Base-by-base conservation (phyloP, 2,113 vertebrate species). In the Desmodus rotundus region DNA sequence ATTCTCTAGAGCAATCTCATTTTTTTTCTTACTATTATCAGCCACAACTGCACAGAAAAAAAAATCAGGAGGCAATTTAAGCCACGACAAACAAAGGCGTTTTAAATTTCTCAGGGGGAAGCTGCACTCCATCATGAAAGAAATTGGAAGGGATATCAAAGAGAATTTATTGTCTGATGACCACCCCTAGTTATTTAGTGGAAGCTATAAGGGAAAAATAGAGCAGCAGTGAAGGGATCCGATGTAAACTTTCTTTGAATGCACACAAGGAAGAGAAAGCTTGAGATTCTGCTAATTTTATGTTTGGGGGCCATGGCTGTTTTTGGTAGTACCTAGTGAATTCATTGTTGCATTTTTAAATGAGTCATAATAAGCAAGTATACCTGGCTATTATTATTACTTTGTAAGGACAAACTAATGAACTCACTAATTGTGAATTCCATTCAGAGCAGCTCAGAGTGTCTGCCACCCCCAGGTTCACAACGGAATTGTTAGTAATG, bases 51-150 rank as follows among this genome's bases (percentile, higher is more conserved):
- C 74, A 45, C 70, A 61, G 38, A 5, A 1, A 12, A 54, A 11
- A 56, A 70, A 82, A 81, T 68, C 31, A 28, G 41, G 78, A 91
- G 78, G 19, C 88, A 89, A 89, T 91, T 87, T 94, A 96, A 96
- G 85, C 28, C 88, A 77, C 80, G 87, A 89, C 70, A 94, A 96
- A 97, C 61, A 96, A 96, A 94, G 81, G 50, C 1, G 1, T 76
- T 96, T 97, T 94, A 83, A 96, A 93, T 96, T 97, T 97, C 91
- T 96, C 88, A 54, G 45, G 96, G 78, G 89, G 83, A 95, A 91
- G 94, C 91, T 88, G 50, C 31, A 77, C 73, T 94, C 63, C 54
- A 86, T 94, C 91, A 70, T 93, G 82, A 87, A 94, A 93, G 89
- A 94, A 96, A 96, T 2, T 95, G 95, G 68, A 94, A 94, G 61